phyloP scores from a whole-genome alignment of 2,888 invertebrate species.

The Drosophila paranaensis region DNA sequence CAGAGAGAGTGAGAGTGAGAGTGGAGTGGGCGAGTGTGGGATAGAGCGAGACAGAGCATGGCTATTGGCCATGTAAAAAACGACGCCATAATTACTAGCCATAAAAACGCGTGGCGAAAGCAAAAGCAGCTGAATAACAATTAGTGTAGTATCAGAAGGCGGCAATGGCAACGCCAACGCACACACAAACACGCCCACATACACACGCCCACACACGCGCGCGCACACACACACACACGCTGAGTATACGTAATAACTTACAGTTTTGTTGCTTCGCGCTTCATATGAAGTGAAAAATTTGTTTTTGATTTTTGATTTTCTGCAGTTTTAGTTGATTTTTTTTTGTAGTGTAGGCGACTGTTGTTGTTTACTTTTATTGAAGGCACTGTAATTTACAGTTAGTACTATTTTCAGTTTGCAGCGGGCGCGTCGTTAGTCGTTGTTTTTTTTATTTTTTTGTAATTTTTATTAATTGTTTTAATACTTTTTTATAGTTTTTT shows the following conservation, averaged over 20 bases:
- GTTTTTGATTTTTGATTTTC: neutral
- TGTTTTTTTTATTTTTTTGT: constrained; percentile 28
- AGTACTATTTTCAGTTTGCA: constrained; percentile 64
- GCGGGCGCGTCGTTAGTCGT: constrained; percentile 39
- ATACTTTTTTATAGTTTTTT: constrained; percentile 2
- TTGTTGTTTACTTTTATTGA: constrained; percentile 65
- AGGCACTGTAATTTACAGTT: constrained; percentile 78
- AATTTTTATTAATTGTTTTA: constrained; percentile 4
- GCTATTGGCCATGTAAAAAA: constrained; percentile 57
- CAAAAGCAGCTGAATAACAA: constrained; percentile 56
- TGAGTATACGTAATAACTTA: constrained; percentile 70
- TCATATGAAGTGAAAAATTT: constrained; percentile 35
- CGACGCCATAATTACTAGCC: constrained; percentile 61
- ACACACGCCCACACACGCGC: neutral
- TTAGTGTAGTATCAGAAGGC: constrained; percentile 58
- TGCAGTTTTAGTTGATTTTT: constrained; percentile 13
- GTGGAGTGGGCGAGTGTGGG: neutral
- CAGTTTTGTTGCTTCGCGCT: constrained; percentile 57
- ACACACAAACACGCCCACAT: constrained; percentile 11
- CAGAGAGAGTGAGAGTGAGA: neutral
- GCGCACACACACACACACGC: constrained; percentile 9
- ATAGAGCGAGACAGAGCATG: constrained; percentile 22
- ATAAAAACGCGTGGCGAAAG: constrained; percentile 56
- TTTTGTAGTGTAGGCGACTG: constrained; percentile 30
- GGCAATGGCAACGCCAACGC: constrained; percentile 16